Evolutionary conservation across 2,888 invertebrate species (phyloP).

Genomic region (Eudemis profundana): DNA sequence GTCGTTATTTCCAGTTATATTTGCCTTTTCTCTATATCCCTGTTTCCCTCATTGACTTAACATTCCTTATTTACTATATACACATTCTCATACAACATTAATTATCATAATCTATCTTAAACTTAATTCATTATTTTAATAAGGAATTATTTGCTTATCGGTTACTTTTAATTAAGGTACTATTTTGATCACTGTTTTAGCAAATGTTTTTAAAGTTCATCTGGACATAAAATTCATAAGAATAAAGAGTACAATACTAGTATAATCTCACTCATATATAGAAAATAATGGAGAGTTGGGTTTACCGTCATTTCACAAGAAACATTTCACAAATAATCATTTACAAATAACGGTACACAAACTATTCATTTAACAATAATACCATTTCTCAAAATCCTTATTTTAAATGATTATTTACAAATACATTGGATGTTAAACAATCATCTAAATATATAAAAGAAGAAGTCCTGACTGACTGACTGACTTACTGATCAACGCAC

Average conservation of each 20-base stretch:
- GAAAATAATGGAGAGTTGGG: neutral
- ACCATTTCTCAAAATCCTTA: too few relatives aligned
- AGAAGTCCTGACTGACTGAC: too few relatives aligned
- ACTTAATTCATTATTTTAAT: constrained; percentile 11
- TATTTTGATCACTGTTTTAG: constrained; percentile 9
- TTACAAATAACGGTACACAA: too few relatives aligned
- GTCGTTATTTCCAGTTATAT: constrained; percentile 1
- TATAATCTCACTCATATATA: constrained; percentile 18
- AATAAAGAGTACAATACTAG: constrained; percentile 1
- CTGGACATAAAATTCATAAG: constrained; percentile 18
- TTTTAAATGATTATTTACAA: too few relatives aligned
- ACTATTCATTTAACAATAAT: too few relatives aligned
- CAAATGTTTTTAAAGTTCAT: constrained; percentile 8
- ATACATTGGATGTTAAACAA: too few relatives aligned
- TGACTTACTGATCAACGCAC: too few relatives aligned
- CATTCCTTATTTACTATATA: neutral
- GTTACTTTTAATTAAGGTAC: constrained; percentile 12
- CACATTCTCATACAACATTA: neutral
- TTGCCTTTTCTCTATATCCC: constrained; percentile 17
- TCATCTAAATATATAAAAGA: too few relatives aligned
- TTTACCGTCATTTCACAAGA: too few relatives aligned
- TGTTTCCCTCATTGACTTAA: constrained; percentile 33
- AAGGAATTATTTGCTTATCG: constrained; percentile 1
- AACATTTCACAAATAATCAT: too few relatives aligned
- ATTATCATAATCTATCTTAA: constrained; percentile 10